A percentile compares a stretch with the other conserved stretches of the same genome.
phyloP scores from a whole-genome alignment of 2,888 invertebrate genomes.

The Seira ritae region DNA sequence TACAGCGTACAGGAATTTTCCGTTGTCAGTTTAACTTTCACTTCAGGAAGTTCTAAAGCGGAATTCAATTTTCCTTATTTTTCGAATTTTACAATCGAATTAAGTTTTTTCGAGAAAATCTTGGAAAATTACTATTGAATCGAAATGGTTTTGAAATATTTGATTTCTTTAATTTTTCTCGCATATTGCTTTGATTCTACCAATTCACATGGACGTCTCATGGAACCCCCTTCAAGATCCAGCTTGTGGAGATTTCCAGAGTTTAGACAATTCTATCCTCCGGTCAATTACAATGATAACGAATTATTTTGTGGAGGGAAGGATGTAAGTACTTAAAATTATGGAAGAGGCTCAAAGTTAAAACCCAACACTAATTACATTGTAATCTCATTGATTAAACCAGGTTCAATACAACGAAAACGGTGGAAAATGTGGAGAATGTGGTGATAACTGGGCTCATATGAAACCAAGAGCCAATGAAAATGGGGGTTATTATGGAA shows the following conservation, averaged over 20 bases:
- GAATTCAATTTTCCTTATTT: background rate
- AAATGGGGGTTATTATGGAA: slow-evolving; percentile 59
- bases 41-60: background rate
- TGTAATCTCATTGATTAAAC: background rate
- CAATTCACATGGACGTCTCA: slow-evolving; percentile 54
- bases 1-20: background rate
- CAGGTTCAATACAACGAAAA: slow-evolving; percentile 63
- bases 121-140: too few relatives aligned
- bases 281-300: slow-evolving; percentile 61
- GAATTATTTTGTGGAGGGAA: slow-evolving; percentile 62
- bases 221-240: slow-evolving; percentile 62
- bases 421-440: slow-evolving; percentile 62
- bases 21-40: too few relatives aligned
- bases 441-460: slow-evolving; percentile 57
- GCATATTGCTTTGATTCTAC: slow-evolving; percentile 16
- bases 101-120: too few relatives aligned
- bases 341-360: too few relatives aligned
- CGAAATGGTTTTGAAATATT: background rate
- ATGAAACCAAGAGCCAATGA: slow-evolving; percentile 60
- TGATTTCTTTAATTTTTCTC: slow-evolving; percentile 4
- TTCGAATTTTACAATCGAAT: background rate
- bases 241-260: slow-evolving; percentile 61
- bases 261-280: slow-evolving; percentile 43
- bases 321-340: slow-evolving; percentile 37
- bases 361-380: background rate